These are phyloP conservation scores for Lithophane leautieri DNA, from an alignment of 2,888 invertebrate genomes.

Conservation along the genomic window DNA sequence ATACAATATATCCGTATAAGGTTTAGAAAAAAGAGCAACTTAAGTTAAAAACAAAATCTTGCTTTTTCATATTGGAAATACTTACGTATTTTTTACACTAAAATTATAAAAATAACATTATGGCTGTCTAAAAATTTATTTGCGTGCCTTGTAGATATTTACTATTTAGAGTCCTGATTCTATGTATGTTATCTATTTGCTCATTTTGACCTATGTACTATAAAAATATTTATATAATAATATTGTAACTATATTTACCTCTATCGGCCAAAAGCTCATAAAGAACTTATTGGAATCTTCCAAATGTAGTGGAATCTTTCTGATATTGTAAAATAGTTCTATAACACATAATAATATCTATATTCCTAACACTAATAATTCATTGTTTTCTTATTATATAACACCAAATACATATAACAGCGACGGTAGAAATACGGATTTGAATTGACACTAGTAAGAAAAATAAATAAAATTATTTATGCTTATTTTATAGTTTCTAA, in stretches of 20 bases:
- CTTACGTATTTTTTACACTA: slow-evolving; percentile 4
- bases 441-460: slow-evolving; percentile 55
- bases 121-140: slow-evolving; percentile 69
- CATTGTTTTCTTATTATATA: slow-evolving; percentile 46
- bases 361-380: slow-evolving; percentile 48
- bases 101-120: slow-evolving; percentile 30
- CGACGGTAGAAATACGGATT: slow-evolving; percentile 65
- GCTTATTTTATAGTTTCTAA: slow-evolving; percentile 55
- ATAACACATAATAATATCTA: slow-evolving; percentile 52
- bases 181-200: slow-evolving; percentile 47
- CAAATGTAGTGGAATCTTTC: slow-evolving; percentile 74
- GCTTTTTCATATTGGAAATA: slow-evolving; percentile 18
- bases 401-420: slow-evolving; percentile 50
- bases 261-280: slow-evolving; percentile 56
- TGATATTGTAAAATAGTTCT: slow-evolving; percentile 64
- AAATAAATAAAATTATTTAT: slow-evolving; percentile 41
- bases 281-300: slow-evolving; percentile 63
- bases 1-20: slow-evolving; percentile 34
- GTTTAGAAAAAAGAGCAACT: slow-evolving; percentile 14
- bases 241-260: slow-evolving; percentile 19
- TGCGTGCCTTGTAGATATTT: slow-evolving; percentile 77
- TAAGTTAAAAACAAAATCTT: slow-evolving; percentile 9
- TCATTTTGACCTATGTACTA: slow-evolving; percentile 36
- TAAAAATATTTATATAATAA: slow-evolving; percentile 9
- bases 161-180: slow-evolving; percentile 53